These are phyloP conservation scores for Hipposideros armiger DNA, from an alignment of 2,113 vertebrate genomes.

Conservation along the genomic window DNA sequence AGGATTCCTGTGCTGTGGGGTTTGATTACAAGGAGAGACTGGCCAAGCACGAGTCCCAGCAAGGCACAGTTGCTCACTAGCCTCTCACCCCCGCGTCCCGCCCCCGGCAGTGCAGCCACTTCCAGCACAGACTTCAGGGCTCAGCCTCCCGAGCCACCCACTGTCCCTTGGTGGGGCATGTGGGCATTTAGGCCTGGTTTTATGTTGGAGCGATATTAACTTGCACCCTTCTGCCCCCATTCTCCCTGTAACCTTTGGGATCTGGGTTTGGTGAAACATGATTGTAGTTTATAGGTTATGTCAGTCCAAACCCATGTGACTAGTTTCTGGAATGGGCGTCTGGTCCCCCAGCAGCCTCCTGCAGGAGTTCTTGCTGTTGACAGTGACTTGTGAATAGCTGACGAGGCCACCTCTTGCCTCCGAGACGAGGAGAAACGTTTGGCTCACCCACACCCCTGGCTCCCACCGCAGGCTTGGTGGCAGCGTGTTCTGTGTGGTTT, in stretches of 20 bases:
- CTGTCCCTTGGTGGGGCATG: rapidly evolving
- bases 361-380: background rate
- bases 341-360: background rate
- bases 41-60: conserved; percentile 94
- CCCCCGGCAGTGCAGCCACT: conserved; percentile 75
- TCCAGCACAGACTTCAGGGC: conserved; percentile 81
- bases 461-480: background rate
- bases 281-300: rapidly evolving
- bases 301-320: rapidly evolving
- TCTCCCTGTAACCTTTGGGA: rapidly evolving
- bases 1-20: conserved; percentile 94
- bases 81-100: background rate
- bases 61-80: conserved; percentile 89
- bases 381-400: rapidly evolving
- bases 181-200: rapidly evolving
- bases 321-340: rapidly evolving
- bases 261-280: too few species aligned
- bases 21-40: conserved; percentile 96
- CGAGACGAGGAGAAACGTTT: too few species aligned
- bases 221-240: rapidly evolving
- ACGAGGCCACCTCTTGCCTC: background rate
- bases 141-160: background rate
- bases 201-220: rapidly evolving
- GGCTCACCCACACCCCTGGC: too few species aligned
- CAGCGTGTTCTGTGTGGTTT: background rate